Conservation (phyloP, 2,113 vertebrate genomes). For the Mus spicilegus region DNA sequence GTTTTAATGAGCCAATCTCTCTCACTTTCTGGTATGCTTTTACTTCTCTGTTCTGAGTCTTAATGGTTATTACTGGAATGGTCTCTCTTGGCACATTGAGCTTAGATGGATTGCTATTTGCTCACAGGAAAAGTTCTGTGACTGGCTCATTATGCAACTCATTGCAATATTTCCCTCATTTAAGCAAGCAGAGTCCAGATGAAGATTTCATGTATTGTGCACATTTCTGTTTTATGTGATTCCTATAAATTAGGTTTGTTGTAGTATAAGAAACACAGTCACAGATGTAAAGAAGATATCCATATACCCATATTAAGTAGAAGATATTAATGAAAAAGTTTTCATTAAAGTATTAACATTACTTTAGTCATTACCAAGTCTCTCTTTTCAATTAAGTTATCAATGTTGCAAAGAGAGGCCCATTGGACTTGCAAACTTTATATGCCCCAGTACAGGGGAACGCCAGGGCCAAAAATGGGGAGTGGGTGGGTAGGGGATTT, state of each 20-base stretch:
- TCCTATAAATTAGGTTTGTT: not conserved
- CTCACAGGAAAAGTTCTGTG: conserved; percentile 74
- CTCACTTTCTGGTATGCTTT: conserved; percentile 59
- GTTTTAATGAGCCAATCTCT: conserved; percentile 79
- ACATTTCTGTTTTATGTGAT: not conserved
- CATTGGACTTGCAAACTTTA: too few species aligned
- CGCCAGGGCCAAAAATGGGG: too few species aligned
- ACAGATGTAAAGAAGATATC: not conserved
- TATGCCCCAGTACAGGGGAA: too few species aligned
- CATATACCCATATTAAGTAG: not conserved
- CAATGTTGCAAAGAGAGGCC: too few species aligned
- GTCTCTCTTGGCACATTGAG: conserved; percentile 74
- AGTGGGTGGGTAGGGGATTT: too few species aligned
- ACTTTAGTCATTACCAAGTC: not conserved
- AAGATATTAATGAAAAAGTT: not conserved
- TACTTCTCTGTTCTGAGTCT: conserved; percentile 65
- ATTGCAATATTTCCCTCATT: conserved; percentile 65
- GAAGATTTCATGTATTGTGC: not conserved
- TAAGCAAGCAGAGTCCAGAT: conserved; percentile 1
- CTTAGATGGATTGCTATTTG: conserved; percentile 76
- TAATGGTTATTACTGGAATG: conserved; percentile 69
- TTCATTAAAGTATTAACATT: not conserved
- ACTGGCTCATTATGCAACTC: conserved; percentile 66
- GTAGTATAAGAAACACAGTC: not conserved
- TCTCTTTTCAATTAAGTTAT: not conserved